Evolutionary conservation across 2,113 vertebrate species (phyloP).

Genomic region (Pelusios castaneus): DNA sequence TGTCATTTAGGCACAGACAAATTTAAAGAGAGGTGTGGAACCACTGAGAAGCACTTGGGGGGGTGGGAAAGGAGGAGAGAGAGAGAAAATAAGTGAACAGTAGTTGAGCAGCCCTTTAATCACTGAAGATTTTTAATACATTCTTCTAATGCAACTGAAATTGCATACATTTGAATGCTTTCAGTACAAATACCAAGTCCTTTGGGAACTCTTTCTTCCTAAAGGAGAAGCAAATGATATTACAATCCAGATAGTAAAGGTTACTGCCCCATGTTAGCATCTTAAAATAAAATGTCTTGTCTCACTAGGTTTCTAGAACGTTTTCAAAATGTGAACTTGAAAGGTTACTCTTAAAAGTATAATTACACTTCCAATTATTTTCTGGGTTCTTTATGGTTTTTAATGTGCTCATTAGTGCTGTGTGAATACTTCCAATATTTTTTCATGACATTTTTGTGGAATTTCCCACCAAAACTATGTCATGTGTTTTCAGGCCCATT

Average conservation of each 20-base stretch:
- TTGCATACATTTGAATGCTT: not conserved
- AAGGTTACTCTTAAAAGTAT: not conserved
- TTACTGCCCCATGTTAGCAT: not conserved
- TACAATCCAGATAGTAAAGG: not conserved
- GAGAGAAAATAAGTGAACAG: not conserved
- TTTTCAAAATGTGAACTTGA: not conserved
- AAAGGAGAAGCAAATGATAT: not conserved
- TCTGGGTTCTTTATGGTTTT: not conserved
- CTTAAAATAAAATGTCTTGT: constrained; percentile 5
- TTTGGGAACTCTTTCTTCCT: not conserved
- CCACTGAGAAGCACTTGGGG: not conserved
- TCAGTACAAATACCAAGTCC: not conserved
- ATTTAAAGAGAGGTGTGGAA: not conserved
- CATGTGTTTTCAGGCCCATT: not conserved
- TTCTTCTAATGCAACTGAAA: not conserved
- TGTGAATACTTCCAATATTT: not conserved
- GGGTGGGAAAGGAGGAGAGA: not conserved
- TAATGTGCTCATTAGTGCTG: rapidly evolving
- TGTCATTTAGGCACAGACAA: not conserved
- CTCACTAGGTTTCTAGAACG: not conserved
- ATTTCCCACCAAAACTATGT: not conserved
- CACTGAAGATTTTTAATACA: not conserved
- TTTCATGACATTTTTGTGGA: not conserved
- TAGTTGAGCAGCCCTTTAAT: not conserved
- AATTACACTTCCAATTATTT: not conserved